These are phyloP conservation scores for Pantherophis guttatus DNA, from an alignment of 2,113 vertebrate species.

Conservation along the genomic window DNA sequence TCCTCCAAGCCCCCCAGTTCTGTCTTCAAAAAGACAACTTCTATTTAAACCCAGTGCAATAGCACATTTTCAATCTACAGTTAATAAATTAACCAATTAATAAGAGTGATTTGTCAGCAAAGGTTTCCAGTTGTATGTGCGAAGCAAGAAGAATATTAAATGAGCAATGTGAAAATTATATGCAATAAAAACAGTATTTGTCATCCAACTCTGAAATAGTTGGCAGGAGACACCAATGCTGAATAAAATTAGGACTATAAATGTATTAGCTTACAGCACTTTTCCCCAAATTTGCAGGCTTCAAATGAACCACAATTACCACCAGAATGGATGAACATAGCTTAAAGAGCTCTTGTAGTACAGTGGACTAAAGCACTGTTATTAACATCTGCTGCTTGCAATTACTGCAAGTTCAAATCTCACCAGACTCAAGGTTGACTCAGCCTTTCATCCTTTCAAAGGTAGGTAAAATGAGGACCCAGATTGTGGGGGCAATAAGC, in stretches of 20 bases:
- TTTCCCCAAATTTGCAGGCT: neutral
- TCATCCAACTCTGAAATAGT: neutral
- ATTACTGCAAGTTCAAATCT: too few relatives aligned
- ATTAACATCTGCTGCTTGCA: too few relatives aligned
- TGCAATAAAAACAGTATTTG: neutral
- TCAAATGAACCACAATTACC: neutral
- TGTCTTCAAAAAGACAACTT: neutral
- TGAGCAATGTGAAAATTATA: neutral
- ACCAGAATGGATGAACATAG: neutral
- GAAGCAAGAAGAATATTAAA: neutral
- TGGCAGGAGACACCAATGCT: neutral
- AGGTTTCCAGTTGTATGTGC: neutral
- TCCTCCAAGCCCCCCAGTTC: too few relatives aligned
- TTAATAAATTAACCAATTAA: constrained; percentile 2
- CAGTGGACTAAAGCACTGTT: too few relatives aligned
- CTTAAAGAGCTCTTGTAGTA: neutral
- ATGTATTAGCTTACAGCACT: neutral
- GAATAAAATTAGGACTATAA: neutral
- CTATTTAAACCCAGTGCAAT: neutral
- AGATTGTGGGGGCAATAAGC: too few relatives aligned
- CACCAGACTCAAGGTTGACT: too few relatives aligned
- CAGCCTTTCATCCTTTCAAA: too few relatives aligned
- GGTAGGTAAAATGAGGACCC: too few relatives aligned
- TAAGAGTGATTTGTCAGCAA: neutral
- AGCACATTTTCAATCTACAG: neutral